Base-by-base conservation (phyloP, 2,113 vertebrate genomes). In the Crotalus horridus region DNA sequence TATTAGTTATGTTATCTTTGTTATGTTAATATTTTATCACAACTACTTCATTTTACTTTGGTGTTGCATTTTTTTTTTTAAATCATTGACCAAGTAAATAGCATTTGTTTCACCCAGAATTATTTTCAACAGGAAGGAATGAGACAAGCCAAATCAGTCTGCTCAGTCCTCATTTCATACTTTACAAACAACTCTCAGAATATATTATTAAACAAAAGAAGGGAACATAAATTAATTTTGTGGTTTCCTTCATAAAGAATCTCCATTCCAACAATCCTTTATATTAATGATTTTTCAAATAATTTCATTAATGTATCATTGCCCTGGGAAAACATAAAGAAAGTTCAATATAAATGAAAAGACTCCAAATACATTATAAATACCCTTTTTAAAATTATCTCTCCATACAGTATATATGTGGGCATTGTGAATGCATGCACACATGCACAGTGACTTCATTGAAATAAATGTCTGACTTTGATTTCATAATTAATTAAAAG, bases 401-500 rank as follows among this genome's bases (percentile, higher is more conserved):
- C 89, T 33, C 12, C 21, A 1, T 56, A 39, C 39, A 39, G 39
- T 39, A 24, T 56, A 74, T 8, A 11, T 7, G 54, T 39, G 23
- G 4, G 39, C 29, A 81, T 81, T 39, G 69, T 55, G 29, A 43
- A 33, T 20, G 43, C 85, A 51, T 46, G 61, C 26, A 33, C 56
- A 69, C 26, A 43, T 13, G 39, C 21, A 43, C 54, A 86, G 89
- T 24, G 21, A 59, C 85, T 93, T 81, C 29, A 90, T 58, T 23
- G 51, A 90, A 95, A 91, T 95, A 9, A 58, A 94, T 29, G 6
- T 0, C 10, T 94, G 85, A 85, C 54, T 95, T 95, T 95, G 59
- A 92, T 93, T 97, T 92, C 89, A 23, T 91, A 94, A 96, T 96
- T 96, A 96, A 96, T 94, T 96, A 93, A 94, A 96, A 96, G 88